Evolutionary conservation across 2,888 invertebrate genomes (phyloP).

Genomic region (Acanthopleura granulata): DNA sequence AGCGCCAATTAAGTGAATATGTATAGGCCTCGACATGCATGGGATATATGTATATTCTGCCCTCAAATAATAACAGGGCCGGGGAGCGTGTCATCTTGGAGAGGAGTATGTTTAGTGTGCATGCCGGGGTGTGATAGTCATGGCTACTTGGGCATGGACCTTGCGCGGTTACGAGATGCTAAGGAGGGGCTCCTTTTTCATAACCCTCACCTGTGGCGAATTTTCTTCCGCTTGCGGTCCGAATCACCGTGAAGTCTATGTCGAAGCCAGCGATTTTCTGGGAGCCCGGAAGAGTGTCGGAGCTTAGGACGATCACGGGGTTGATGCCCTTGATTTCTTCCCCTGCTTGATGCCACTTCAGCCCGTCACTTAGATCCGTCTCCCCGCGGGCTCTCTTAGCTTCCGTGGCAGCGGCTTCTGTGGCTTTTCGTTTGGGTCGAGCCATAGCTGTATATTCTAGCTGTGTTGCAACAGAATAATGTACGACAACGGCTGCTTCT

Average conservation of each 20-base stretch:
- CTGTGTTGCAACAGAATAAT: too few species aligned
- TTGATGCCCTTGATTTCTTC: slow-evolving; percentile 46
- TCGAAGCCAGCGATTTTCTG: slow-evolving; percentile 67
- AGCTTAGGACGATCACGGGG: slow-evolving; percentile 51
- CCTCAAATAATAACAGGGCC: too few species aligned
- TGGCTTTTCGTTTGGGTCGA: slow-evolving; percentile 77
- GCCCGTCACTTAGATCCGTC: slow-evolving; percentile 49
- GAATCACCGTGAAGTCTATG: slow-evolving; percentile 67
- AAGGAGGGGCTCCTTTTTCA: background rate
- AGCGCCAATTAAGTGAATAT: too few species aligned
- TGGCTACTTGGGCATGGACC: too few species aligned
- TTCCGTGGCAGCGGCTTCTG: slow-evolving; percentile 41
- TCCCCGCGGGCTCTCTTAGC: slow-evolving; percentile 61
- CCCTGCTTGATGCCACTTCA: slow-evolving; percentile 55
- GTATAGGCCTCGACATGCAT: too few species aligned
- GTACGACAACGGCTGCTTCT: too few species aligned
- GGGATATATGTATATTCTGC: too few species aligned
- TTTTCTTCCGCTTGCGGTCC: slow-evolving; percentile 64
- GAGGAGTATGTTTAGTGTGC: too few species aligned
- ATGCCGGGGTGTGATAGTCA: too few species aligned
- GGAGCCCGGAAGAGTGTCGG: slow-evolving; percentile 47
- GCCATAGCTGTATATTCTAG: background rate
- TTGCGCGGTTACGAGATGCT: too few species aligned
- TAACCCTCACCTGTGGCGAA: slow-evolving; percentile 56
- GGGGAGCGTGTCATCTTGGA: too few species aligned